Percentiles rank a stretch among this genome's conserved stretches.
Evolutionary conservation across 2,113 vertebrate genomes (phyloP).

Genomic region (Coracopsis vasa): DNA sequence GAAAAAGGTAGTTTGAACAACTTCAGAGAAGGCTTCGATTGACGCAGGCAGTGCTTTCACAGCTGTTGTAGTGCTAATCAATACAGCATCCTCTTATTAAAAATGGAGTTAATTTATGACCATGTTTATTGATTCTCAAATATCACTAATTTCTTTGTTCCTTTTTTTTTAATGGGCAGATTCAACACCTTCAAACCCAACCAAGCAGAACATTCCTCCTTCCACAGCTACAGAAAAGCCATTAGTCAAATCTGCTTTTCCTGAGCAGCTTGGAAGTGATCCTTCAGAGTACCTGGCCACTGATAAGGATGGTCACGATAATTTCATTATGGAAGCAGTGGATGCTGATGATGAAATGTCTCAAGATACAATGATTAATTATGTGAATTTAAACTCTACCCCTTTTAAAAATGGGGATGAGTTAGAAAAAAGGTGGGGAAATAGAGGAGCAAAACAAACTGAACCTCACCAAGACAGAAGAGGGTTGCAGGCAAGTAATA

Average conservation of each 20-base stretch:
- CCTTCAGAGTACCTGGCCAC: not conserved
- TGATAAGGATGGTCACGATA: not conserved
- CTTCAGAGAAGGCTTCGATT: not conserved
- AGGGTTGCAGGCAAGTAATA: not conserved
- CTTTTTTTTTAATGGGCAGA: not conserved
- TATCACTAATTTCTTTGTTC: not conserved
- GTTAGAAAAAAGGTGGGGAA: not conserved
- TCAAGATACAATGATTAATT: not conserved
- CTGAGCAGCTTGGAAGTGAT: not conserved
- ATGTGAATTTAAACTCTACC: fast-evolving
- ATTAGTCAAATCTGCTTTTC: fast-evolving
- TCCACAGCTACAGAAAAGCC: not conserved
- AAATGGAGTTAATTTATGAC: not conserved
- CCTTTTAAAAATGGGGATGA: not conserved
- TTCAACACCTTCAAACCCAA: not conserved
- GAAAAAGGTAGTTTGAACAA: not conserved
- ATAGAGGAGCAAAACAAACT: fast-evolving
- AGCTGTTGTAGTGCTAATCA: not conserved
- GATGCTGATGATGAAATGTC: slow-evolving; percentile 51
- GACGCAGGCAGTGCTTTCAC: not conserved
- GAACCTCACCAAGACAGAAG: not conserved
- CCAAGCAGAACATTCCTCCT: not conserved
- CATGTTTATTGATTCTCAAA: not conserved
- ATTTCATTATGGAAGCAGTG: not conserved
- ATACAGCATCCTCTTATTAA: not conserved